Base-by-base conservation (phyloP, 2,113 vertebrate genomes). In the Orcinus orca region DNA sequence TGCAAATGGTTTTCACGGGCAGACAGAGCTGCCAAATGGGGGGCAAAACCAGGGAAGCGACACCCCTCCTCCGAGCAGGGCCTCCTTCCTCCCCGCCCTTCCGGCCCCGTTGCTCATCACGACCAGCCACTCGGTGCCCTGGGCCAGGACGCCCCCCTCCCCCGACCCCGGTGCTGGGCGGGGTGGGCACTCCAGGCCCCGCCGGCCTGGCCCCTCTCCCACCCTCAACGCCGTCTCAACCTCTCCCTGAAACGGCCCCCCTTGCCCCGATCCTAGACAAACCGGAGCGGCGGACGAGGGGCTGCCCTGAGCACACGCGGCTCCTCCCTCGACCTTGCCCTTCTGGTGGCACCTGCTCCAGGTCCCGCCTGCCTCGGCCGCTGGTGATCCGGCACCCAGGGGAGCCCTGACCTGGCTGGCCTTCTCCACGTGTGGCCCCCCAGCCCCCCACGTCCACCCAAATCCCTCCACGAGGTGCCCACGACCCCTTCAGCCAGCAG, bases 301-400 rank as follows among this genome's bases (percentile, higher is more conserved):
- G 21, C 17, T 6, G 8, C 47, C 20, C 15, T 2, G 38, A 67
- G 36, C 36, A 11, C 62, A 20, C 8, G 29, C 2, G 5, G 47
- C 67, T 3, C 50, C 74, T 36, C 53, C 53, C 53, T 53, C 15
- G 53, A 53, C 47, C 67, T 31, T 8, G 58, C 18, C 70, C 4
- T 20, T 0, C 33, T 20, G 5, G 6, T 2, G 11, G 68, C 18
- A 0, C 15, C 5, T 3, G 29, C 23, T 3, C 31, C 62, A 33
- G 26, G 36, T 21, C 31, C 62, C 6, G 12, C 53, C 7, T 0
- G 20, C 58, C 23, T n/a, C 9, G 36, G 36, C 25, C 8, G 1
- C 55, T 2, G 25, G 36, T 8, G 55, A 17, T 10, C 20, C 20
- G 1, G 17, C 20, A 18, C 74, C 74, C 33, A 15, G 74, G 9